Base-by-base conservation (phyloP, 2,113 vertebrate species). In the Aspiorhynchus laticeps region DNA sequence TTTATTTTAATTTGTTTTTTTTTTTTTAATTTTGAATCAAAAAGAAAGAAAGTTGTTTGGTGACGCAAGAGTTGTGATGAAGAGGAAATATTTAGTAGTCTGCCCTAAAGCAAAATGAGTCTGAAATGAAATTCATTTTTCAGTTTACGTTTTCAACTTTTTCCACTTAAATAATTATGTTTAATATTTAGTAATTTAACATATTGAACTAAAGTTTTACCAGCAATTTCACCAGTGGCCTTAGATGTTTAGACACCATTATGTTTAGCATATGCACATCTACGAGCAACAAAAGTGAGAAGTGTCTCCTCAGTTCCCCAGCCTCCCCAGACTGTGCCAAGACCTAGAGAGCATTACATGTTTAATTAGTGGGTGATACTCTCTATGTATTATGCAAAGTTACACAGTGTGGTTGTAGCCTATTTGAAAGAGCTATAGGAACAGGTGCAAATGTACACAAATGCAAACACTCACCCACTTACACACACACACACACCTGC, bases 311-410 rank as follows among this genome's bases (percentile, higher is more conserved):
- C 69, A 73, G 36, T 24, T 41, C 53, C 7, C 24, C 53, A n/a
- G 11, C 11, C 11, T 61, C 7, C 24, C 12, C 21, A n/a, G 11
- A 80, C 15, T 12, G 48, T 24, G 9, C 28, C 76, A 78, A 33
- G 46, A 31, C 28, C 15, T 41, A 63, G 11, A 63, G 17, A 80
- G 56, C 56, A 63, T 41, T 63, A 26, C 12, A 80, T 80, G 63
- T 61, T 80, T 80, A 26, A 80, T 63, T 41, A 21, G 53, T n/a
- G 53, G 12, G 21, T 80, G 53, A 61, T 61, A 80, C 56, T 17
- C 56, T 17, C 24, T 26, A 61, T 80, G 53, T 43, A 63, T 80
- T 41, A 80, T 63, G 78, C 56, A 63, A 61, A 63, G 24, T 61
- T 14, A 41, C 53, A 63, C 12, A 17, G 53, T 41, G 33, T 61